A percentile compares a stretch with the other conserved stretches of the same genome.
Conservation (phyloP, 2,888 invertebrate genomes). For the Erpobdella octoculata region DNA sequence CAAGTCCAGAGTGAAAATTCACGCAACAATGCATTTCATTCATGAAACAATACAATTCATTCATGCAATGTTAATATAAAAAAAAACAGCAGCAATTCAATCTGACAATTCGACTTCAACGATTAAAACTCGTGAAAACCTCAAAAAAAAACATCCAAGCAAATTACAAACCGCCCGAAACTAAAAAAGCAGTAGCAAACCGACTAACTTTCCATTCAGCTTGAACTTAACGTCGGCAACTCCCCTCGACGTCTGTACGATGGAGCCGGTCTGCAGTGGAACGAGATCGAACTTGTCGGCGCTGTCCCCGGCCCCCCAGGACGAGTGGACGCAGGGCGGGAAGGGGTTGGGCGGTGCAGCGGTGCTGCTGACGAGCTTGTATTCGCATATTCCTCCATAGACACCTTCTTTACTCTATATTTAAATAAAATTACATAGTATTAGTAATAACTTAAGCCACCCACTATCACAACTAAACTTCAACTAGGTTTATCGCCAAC, state of each 20-base stretch:
- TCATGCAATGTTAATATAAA: not conserved
- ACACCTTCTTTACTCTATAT: conserved; percentile 45
- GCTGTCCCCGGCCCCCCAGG: conserved; percentile 50
- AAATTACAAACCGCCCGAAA: conserved; percentile 2
- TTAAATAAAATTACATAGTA: not conserved
- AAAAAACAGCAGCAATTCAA: too few species aligned
- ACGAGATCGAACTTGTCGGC: conserved; percentile 47
- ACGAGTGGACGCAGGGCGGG: conserved; percentile 51
- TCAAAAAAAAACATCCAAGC: not conserved
- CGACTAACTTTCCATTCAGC: conserved; percentile 39
- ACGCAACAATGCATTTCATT: too few species aligned
- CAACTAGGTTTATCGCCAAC: too few species aligned
- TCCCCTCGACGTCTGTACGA: conserved; percentile 44
- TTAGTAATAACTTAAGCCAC: not conserved
- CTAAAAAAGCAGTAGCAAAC: not conserved
- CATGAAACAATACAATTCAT: not conserved
- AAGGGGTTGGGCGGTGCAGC: conserved; percentile 45
- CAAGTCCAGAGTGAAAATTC: too few species aligned
- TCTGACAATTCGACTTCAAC: conserved; percentile 12
- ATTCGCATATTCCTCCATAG: conserved; percentile 52
- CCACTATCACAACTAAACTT: not conserved
- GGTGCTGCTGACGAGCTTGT: conserved; percentile 48
- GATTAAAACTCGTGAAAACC: not conserved
- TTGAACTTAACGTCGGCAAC: conserved; percentile 49
- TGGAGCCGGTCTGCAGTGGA: conserved; percentile 47